Percentiles rank a stretch among this genome's conserved stretches.
phyloP scores from a whole-genome alignment of 1,140 invertebrate species.

The Brachionus paranguensis region DNA sequence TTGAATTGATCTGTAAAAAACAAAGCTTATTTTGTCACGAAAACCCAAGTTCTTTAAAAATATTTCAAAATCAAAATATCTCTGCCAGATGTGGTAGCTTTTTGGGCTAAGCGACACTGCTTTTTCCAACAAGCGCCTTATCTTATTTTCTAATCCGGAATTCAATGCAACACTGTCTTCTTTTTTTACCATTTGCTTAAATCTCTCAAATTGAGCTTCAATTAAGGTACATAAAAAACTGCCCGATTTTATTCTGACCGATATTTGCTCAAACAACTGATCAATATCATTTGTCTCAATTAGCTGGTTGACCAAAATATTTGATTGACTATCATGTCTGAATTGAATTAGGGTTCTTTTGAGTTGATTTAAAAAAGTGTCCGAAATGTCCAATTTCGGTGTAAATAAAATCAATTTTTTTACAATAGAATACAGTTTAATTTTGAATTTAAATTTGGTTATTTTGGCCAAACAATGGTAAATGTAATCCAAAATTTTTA shows the following conservation, averaged over 20 bases:
- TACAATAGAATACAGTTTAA: background rate
- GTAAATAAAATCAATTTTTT: background rate
- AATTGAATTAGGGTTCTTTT: background rate
- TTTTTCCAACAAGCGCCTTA: background rate
- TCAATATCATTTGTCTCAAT: slow-evolving; percentile 14
- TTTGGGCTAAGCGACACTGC: background rate
- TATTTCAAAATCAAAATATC: slow-evolving; percentile 24
- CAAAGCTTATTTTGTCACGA: background rate
- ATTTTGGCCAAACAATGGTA: background rate
- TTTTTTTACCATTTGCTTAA: background rate
- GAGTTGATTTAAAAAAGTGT: background rate
- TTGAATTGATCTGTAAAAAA: slow-evolving; percentile 21
- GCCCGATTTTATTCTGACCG: background rate
- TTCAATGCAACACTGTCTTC: background rate
- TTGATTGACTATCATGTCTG: slow-evolving; percentile 10
- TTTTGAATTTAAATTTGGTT: slow-evolving; percentile 30
- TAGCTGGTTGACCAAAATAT: background rate
- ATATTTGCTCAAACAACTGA: background rate
- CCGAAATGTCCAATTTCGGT: background rate
- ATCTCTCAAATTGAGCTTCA: background rate
- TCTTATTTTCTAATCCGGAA: slow-evolving; percentile 10
- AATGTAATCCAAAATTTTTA: slow-evolving; percentile 15
- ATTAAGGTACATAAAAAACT: background rate
- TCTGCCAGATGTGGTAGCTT: background rate
- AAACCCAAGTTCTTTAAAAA: background rate